Evolutionary conservation across 1,140 invertebrate species (phyloP), one percentile per base, ranked within the genome.

Genomic region (Cyphomyrmex costatus): DNA sequence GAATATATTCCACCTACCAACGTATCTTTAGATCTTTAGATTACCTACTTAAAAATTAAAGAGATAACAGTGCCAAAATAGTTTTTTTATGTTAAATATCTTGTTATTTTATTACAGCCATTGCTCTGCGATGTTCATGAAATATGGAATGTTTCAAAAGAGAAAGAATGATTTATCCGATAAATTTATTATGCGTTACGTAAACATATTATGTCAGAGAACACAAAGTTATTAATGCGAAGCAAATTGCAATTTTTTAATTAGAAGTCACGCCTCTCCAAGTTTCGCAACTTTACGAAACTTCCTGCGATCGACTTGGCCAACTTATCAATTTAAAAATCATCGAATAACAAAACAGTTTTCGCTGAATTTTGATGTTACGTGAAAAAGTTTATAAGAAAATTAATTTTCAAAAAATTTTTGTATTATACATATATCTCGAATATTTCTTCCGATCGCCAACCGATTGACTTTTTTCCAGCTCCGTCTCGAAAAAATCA

Each of bases 401-500:
- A 46, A 63, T 77, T 10, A 36, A 42, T 14, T 63, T 46, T 36
- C 10, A 30, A 21, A 65, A 49, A 24, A n/a, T 46, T 46, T 14
- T 63, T 24, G 65, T 46, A 27, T 7, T 42, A 21, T 33, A n/a
- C 24, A n/a, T n/a, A n/a, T 79, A 5, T 3, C 27, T 36, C 60
- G n/a, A 70, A 56, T 27, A 33, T 71, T 70, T 56, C 78, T 36
- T 12, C 8, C 21, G 21, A 70, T 65, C 78, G 49, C 78, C 70
- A 80, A 82, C 21, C 78, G 12, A 83, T 60, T n/a, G 27, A 60
- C 60, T 46, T 71, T 56, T 84, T 61, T 30, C 46, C 46, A 0
- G 0, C 46, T 30, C 46, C 60, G 33, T 65, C 14, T 21, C 30
- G 65, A 53, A 65, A 74, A 49, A 84, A 88, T 89, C 88, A 82